Conservation (phyloP, 2,113 vertebrate genomes). For the Microtus oregoni region DNA sequence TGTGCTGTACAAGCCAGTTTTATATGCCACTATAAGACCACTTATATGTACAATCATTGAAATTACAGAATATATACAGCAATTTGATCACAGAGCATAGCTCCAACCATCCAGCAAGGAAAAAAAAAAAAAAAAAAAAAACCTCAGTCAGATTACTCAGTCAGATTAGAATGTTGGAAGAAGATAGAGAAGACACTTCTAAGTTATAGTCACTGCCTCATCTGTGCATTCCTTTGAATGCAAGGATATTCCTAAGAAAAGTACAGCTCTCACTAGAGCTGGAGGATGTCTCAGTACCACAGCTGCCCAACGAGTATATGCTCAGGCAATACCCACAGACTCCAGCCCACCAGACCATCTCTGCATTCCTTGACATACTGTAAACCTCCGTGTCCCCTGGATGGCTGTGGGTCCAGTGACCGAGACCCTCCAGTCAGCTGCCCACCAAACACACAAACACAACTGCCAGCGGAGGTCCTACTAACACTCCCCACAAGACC, state of each 20-base stretch:
- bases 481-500: neutral
- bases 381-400: neutral
- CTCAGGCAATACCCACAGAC: neutral
- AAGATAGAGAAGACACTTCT: neutral
- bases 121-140: neutral
- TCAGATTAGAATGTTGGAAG: neutral
- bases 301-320: neutral
- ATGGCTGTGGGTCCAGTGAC: neutral
- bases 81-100: neutral
- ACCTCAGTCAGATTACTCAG: neutral
- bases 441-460: neutral
- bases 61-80: neutral
- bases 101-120: neutral
- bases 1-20: neutral
- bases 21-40: constrained; percentile 24
- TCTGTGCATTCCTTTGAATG: neutral
- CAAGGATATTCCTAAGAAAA: neutral
- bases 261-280: neutral
- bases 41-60: neutral
- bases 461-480: neutral
- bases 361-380: neutral
- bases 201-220: neutral
- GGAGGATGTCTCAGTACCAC: neutral
- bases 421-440: neutral
- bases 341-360: neutral